Evolutionary conservation across 2,113 vertebrate genomes (phyloP).

Genomic region (Plectropomus leopardus): DNA sequence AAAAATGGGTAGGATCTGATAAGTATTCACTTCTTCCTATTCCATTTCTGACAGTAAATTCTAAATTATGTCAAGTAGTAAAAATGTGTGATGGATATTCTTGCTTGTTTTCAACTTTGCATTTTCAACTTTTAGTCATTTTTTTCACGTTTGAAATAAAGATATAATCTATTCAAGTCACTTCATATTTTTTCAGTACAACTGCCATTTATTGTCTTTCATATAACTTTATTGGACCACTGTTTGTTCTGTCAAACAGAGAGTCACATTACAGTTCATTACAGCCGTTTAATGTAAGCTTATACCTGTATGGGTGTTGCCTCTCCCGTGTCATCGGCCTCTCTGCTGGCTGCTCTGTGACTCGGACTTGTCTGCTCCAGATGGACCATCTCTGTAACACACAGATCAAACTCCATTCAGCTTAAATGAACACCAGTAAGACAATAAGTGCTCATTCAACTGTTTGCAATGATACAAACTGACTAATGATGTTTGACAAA

Average conservation of each 20-base stretch:
- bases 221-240: background rate
- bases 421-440: background rate
- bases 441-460: constrained; percentile 1
- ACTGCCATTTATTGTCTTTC: background rate
- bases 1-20: too few relatives aligned
- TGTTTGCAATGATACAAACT: background rate
- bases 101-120: too few relatives aligned
- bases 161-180: too few relatives aligned
- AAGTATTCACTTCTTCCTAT: too few relatives aligned
- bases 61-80: too few relatives aligned
- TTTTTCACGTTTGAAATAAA: too few relatives aligned
- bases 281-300: background rate
- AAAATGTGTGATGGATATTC: too few relatives aligned
- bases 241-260: background rate
- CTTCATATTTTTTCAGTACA: background rate
- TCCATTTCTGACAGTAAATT: too few relatives aligned
- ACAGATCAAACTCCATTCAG: constrained; percentile 22
- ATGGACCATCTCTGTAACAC: constrained; percentile 89
- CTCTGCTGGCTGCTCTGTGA: constrained; percentile 79
- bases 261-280: background rate
- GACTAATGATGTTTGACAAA: constrained; percentile 6
- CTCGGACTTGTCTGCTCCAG: constrained; percentile 87
- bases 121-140: too few relatives aligned
- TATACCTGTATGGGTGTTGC: constrained; percentile 79
- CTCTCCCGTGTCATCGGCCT: constrained; percentile 85